Base-by-base conservation (phyloP, 2,888 invertebrate genomes). In the Dasypogon diadema region DNA sequence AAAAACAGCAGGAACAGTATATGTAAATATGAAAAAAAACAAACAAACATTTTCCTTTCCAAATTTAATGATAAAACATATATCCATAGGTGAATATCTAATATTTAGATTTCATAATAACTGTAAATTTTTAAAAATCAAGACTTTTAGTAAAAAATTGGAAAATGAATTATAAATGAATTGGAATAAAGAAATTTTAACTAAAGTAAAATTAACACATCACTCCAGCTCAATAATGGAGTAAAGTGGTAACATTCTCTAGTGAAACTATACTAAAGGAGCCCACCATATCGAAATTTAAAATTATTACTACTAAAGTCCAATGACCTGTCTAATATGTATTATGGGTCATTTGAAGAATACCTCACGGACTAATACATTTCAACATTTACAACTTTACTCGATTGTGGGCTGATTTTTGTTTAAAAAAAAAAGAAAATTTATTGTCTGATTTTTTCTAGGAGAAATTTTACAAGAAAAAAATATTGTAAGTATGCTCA, bases 81-180 rank as follows among this genome's bases (percentile, higher is more conserved):
- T 65, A 65, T 65, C 65, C 65, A 46, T 46, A 65, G 46, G 22
- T 12, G 42, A 65, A 65, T n/a, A 65, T 65, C 42, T 65, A 65
- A 42, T 65, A 65, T 42, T 65, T 65, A 65, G 46, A 65, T 46
- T 65, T 65, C 65, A 65, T 65, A 65, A 21, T 37, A 34, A 65
- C 48, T 46, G 46, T 60, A 65, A 65, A 65, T 46, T 65, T 65
- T 42, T 65, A 46, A 65, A 65, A 65, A 65, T 24, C n/a, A 42
- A 24, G 24, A 65, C 24, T 65, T 65, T 65, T 65, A 65, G 65
- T 48, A 46, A 46, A 46, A 6, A 42, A 42, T 42, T 42, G 46
- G 46, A 65, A 37, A 16, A 14, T 46, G 48, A 56, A 63, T 34
- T 63, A n/a, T n/a, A 65, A 46, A 22, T 46, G 26, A 65, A 65